Evolutionary conservation across 2,113 vertebrate species (phyloP).

Genomic region (Orthonyx spaldingii): DNA sequence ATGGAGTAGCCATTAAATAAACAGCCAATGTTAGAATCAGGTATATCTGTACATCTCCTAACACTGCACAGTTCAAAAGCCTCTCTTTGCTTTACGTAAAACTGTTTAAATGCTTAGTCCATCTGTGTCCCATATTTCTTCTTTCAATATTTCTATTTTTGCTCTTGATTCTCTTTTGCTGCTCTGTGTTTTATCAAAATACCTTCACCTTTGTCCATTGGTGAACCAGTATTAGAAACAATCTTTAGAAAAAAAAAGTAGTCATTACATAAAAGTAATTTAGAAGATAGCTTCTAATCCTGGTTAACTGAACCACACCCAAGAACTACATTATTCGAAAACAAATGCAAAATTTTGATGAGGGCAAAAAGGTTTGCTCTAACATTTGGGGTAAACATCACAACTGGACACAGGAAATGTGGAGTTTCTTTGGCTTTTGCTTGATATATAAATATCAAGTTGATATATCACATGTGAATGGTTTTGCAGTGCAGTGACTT

Average conservation of each 20-base stretch:
- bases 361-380: background rate
- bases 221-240: background rate
- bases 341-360: background rate
- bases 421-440: background rate
- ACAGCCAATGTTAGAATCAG: background rate
- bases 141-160: background rate
- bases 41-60: background rate
- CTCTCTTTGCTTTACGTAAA: background rate
- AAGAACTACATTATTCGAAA: background rate
- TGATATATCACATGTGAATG: background rate
- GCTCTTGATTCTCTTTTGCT: background rate
- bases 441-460: background rate
- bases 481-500: background rate
- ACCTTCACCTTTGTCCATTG: background rate
- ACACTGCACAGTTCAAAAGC: background rate
- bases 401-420: background rate
- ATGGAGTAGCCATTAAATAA: background rate
- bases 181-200: background rate
- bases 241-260: background rate
- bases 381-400: background rate
- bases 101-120: background rate
- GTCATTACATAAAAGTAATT: background rate
- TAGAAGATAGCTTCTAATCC: background rate
- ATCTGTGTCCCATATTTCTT: background rate
- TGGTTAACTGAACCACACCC: background rate